These are phyloP conservation scores for Ormyrus labotus DNA, from an alignment of 2,888 invertebrate species.

Conservation along the genomic window DNA sequence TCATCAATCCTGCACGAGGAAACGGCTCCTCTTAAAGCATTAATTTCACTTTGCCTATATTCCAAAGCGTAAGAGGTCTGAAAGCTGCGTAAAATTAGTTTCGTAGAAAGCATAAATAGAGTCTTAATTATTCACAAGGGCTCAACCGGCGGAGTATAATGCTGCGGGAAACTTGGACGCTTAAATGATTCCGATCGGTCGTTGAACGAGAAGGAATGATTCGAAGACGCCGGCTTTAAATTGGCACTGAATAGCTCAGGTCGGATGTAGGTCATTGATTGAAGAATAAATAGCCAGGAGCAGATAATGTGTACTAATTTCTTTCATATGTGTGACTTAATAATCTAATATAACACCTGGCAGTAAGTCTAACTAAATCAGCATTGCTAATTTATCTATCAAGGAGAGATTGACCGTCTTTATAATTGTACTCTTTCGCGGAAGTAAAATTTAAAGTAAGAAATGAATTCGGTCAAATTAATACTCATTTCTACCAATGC, in stretches of 20 bases:
- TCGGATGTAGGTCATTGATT: constrained; percentile 64
- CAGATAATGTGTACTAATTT: constrained; percentile 66
- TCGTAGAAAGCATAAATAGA: constrained; percentile 34
- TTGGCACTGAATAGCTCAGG: constrained; percentile 67
- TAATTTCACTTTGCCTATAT: too few species aligned
- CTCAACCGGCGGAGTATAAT: constrained; percentile 14
- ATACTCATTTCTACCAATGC: too few species aligned
- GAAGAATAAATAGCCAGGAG: constrained; percentile 66
- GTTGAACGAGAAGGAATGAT: constrained; percentile 48
- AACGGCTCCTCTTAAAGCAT: too few species aligned
- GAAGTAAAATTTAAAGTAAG: too few species aligned
- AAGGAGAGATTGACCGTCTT: too few species aligned
- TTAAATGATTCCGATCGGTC: constrained; percentile 53
- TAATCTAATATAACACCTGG: constrained; percentile 35
- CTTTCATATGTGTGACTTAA: constrained; percentile 46
- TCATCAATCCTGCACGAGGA: too few species aligned
- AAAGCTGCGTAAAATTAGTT: constrained; percentile 18
- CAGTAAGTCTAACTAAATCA: neutral
- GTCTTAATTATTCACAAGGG: constrained; percentile 34
- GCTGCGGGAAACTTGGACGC: constrained; percentile 23
- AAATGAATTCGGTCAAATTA: too few species aligned
- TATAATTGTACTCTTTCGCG: too few species aligned
- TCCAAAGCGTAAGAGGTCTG: neutral
- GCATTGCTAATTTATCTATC: too few species aligned
- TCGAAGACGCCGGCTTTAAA: constrained; percentile 60